phyloP scores from a whole-genome alignment of 2,888 invertebrate species.

The Xestoiulus laeticollis region DNA sequence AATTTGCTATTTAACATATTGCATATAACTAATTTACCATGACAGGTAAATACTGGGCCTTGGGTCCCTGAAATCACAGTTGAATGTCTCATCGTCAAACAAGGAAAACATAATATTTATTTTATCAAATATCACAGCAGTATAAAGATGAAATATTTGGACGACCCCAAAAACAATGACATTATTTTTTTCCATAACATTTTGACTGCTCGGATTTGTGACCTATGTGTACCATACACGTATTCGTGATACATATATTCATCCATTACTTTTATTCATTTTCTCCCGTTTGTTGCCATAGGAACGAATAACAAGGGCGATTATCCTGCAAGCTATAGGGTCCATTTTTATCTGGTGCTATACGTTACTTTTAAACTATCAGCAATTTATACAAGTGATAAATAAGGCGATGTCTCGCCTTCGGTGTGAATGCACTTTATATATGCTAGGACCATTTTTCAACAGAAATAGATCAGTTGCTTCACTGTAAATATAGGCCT shows the following conservation, averaged over 20 bases:
- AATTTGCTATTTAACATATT: no score
- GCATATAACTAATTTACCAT: no score
- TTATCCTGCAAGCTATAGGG: background rate
- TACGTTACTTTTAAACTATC: conserved; percentile 33
- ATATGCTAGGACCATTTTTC: background rate
- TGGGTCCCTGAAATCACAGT: no score
- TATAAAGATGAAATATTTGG: no score
- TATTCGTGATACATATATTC: background rate
- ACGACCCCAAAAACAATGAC: background rate
- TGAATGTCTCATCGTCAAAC: no score
- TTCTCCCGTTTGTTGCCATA: background rate
- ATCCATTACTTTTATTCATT: background rate
- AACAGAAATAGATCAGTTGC: background rate
- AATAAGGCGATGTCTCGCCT: conserved; percentile 39
- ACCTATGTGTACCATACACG: background rate
- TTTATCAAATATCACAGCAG: no score
- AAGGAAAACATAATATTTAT: no score
- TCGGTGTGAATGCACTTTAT: background rate
- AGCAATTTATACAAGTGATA: conserved; percentile 35
- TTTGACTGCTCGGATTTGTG: background rate
- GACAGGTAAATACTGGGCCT: no score
- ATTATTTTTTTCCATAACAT: background rate
- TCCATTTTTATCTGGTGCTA: background rate
- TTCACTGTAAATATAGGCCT: background rate
- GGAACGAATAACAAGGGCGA: background rate